These are phyloP conservation scores for Ennomos fuscantarius DNA, from an alignment of 2,888 invertebrate genomes.

Conservation along the genomic window DNA sequence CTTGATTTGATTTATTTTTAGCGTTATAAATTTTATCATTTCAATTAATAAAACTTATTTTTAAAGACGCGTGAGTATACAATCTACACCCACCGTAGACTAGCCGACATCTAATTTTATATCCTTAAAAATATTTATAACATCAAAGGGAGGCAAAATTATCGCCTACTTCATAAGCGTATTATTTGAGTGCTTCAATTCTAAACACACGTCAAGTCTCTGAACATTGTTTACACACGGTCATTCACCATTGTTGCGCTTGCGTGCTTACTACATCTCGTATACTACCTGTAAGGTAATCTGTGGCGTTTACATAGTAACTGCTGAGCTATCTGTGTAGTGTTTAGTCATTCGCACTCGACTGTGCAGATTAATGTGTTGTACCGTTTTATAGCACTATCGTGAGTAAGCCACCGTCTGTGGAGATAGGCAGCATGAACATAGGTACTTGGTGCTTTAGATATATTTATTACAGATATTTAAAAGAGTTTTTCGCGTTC, in stretches of 20 bases:
- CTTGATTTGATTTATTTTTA: no score
- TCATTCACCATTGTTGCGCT: slow-evolving; percentile 58
- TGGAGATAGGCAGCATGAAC: not conserved
- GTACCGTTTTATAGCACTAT: slow-evolving; percentile 29
- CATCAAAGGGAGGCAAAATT: no score
- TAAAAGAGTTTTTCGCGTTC: no score
- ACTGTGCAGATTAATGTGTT: slow-evolving; percentile 28
- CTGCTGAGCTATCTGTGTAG: slow-evolving; percentile 13
- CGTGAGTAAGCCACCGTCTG: slow-evolving; percentile 4
- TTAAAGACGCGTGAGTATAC: no score
- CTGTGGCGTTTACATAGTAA: slow-evolving; percentile 7
- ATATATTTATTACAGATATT: no score
- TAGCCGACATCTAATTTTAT: no score
- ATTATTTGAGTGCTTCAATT: slow-evolving; percentile 1
- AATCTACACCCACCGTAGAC: no score
- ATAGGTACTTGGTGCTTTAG: no score
- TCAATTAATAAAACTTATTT: no score
- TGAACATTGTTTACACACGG: slow-evolving; percentile 54
- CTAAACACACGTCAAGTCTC: slow-evolving; percentile 32
- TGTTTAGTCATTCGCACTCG: slow-evolving; percentile 22
- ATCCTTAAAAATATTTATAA: no score
- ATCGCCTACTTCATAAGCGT: no score
- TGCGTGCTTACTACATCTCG: slow-evolving; percentile 31
- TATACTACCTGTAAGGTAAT: slow-evolving; percentile 7
- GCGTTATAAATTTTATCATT: no score